These are phyloP conservation scores for Bathynomus jamesi DNA, from an alignment of 1,140 invertebrate genomes.

Conservation along the genomic window DNA sequence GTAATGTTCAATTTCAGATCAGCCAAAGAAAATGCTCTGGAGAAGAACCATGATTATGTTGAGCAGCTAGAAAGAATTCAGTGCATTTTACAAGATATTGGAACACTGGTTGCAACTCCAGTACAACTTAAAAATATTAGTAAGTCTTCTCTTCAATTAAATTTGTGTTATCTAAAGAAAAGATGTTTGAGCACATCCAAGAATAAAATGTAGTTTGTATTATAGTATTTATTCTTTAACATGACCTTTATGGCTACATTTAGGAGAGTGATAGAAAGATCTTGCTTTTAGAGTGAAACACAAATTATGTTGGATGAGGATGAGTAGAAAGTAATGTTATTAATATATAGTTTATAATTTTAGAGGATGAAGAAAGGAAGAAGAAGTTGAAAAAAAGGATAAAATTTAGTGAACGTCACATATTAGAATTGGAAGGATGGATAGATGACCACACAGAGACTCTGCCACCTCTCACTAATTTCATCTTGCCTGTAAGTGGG, in stretches of 20 bases:
- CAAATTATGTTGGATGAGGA: too few relatives aligned
- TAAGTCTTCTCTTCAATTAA: too few relatives aligned
- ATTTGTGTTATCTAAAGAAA: too few relatives aligned
- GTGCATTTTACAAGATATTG: constrained; percentile 67
- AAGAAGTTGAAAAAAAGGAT: constrained; percentile 45
- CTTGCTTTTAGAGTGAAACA: too few relatives aligned
- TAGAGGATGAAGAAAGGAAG: constrained; percentile 44
- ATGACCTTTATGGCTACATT: too few relatives aligned
- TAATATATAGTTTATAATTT: constrained; percentile 5
- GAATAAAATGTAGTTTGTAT: too few relatives aligned
- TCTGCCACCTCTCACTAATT: constrained; percentile 62
- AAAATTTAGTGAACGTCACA: constrained; percentile 45
- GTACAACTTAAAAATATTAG: background rate
- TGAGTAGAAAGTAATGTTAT: too few relatives aligned
- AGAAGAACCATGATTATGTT: constrained; percentile 53
- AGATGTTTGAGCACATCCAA: too few relatives aligned
- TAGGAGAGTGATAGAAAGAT: too few relatives aligned
- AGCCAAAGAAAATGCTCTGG: constrained; percentile 51
- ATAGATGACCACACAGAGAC: constrained; percentile 60
- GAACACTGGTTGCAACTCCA: background rate
- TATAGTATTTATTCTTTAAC: too few relatives aligned
- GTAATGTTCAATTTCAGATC: constrained; percentile 20
- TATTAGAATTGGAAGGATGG: constrained; percentile 64
- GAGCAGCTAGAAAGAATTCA: constrained; percentile 62
- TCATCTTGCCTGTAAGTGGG: constrained; percentile 67